Base-by-base conservation (phyloP, 1,140 invertebrate genomes). In the Zaprionus gabonicus region DNA sequence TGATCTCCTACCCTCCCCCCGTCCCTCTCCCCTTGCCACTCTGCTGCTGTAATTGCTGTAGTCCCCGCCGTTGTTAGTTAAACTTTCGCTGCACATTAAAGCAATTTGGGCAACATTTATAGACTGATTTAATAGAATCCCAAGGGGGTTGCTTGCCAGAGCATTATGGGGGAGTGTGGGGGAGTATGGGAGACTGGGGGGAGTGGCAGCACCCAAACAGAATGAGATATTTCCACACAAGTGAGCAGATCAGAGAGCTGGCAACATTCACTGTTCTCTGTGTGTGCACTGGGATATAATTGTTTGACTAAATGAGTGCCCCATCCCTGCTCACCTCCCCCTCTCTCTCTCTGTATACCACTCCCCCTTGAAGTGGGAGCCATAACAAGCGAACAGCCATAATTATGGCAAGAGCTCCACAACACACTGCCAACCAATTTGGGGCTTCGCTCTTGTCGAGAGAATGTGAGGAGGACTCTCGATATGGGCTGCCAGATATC, bases 181-280 rank as follows among this genome's bases (percentile, higher is more conserved):
- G 44, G 56, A 15, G 5, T 3, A 1, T 23, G 23, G 23, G 23
- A 1, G 0, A 23, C 20, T 20, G 25, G 6, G 15, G 65, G 64
- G 31, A 28, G 10, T 9, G 15, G 59, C n/a, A 17, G 28, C 55
- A 34, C 55, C 25, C 57, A 75, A 71, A 70, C 78, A 85, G 20
- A 88, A 87, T 87, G 84, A 88, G 84, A 87, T 84, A 87, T 87
- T 87, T 87, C 84, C 84, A 87, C 84, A 84, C 75, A 84, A 87
- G 71, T 87, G 84, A 78, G 55, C 84, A 88, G 73, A 71, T 70
- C 44, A 72, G 65, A 25, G 76, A 51, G 46, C 27, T 63, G 56
- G 57, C 7, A 82, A 75, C 25, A 81, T 63, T 62, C 31, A 34
- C 31, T 23, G 23, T 23, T 31, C 28, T 60, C 59, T 51, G 62